Base-by-base conservation (phyloP, 2,113 vertebrate species). In the Pardalotus punctatus region DNA sequence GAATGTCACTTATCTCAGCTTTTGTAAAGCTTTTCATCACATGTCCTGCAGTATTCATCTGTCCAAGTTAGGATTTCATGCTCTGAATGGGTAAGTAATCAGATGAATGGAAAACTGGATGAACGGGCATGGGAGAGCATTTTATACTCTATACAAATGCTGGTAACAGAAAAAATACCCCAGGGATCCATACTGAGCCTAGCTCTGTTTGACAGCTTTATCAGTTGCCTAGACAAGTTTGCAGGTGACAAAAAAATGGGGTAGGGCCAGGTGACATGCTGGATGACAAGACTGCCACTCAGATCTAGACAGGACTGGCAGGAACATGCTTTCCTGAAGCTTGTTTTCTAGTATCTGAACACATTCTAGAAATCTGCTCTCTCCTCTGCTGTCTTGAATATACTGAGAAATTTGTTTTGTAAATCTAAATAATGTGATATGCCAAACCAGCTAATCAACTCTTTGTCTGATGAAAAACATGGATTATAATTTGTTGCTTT, bases 111-210 rank as follows among this genome's bases (percentile, higher is more conserved):
- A 25, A 70, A 61, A 54, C 14, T 62, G 29, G 21, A 25, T 73
- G 36, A 48, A 33, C 0, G 1, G 25, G 7, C 0, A 1, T 33
- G 31, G 15, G 24, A 61, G 57, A 12, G 1, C 42, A 10, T 50
- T 61, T 57, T 72, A 24, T 35, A 29, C 12, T 64, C 17, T 43
- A 0, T 11, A 19, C 14, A 81, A 38, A 33, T 77, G 6, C 19
- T 73, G 50, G 15, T 73, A 62, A 60, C 9, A n/a, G n/a, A 10
- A 10, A 69, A 61, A 35, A 35, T 47, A 40, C 16, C 7, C 3
- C 5, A 33, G 50, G 17, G 20, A 23, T 57, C 42, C 4, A 3
- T 33, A 28, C 5, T 38, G 22, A 57, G 28, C 12, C 25, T 40
- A 11, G 14, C 53, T 76, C 27, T 74, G 33, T 38, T 78, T 24